Evolutionary conservation across 2,113 vertebrate species (phyloP).

Genomic region (Cisticola juncidis): DNA sequence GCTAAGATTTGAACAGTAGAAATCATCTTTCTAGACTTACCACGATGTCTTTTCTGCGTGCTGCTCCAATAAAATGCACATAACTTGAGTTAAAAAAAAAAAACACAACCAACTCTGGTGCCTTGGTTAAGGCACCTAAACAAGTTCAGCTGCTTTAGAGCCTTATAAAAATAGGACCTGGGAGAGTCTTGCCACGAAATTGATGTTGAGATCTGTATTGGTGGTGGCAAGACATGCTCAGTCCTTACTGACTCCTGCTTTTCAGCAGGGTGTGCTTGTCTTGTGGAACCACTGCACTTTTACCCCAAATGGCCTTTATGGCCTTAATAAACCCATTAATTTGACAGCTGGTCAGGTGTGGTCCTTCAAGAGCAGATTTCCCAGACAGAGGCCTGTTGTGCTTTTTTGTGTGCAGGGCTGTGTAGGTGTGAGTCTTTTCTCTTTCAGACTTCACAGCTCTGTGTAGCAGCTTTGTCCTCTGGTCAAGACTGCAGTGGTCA

Average conservation of each 20-base stretch:
- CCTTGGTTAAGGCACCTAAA: neutral
- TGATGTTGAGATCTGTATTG: neutral
- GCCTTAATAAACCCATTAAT: neutral
- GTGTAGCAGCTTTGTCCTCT: neutral
- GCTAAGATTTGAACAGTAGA: neutral
- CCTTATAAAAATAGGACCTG: neutral
- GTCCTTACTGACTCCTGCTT: neutral
- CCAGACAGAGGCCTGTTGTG: neutral
- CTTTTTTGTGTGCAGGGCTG: neutral
- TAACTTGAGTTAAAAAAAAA: neutral
- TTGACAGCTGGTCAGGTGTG: neutral
- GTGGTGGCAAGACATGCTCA: neutral
- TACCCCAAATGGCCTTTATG: neutral
- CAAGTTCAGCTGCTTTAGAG: neutral
- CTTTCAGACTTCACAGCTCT: neutral
- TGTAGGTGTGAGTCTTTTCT: neutral
- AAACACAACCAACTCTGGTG: neutral
- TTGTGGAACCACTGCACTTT: neutral
- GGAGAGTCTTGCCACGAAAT: neutral
- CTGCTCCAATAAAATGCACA: neutral
- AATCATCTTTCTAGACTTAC: neutral
- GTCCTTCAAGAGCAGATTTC: neutral
- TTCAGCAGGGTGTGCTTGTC: neutral
- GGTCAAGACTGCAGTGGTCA: fast-evolving
- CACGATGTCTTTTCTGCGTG: neutral